Conservation (phyloP, 2,113 vertebrate species). For the Eurystomus gularis region DNA sequence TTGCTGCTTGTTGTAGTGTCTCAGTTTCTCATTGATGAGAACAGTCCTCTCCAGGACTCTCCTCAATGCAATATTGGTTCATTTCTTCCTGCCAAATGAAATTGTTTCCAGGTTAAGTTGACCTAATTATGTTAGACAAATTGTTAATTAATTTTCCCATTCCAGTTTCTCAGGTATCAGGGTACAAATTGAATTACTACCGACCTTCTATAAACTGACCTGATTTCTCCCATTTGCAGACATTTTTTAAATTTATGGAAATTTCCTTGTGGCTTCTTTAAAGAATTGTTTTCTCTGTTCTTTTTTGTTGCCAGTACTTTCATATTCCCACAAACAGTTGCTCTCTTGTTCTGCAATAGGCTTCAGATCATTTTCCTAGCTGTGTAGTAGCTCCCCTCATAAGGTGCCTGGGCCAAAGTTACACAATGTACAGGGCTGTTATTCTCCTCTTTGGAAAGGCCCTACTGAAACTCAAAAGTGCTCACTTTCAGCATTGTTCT, state of each 20-base stretch:
- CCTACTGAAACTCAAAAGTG: not conserved
- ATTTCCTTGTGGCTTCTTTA: not conserved
- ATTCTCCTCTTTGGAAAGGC: not conserved
- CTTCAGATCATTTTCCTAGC: conserved; percentile 4
- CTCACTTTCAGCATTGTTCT: not conserved
- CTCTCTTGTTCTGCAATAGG: not conserved
- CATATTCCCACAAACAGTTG: not conserved
- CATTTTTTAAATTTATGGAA: not conserved
- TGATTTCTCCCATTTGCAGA: not conserved
- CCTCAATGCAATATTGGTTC: not conserved
- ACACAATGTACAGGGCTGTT: not conserved
- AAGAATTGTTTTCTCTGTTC: not conserved
- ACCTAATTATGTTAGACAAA: not conserved
- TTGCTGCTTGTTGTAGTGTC: not conserved
- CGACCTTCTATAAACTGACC: not conserved
- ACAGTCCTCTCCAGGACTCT: not conserved
- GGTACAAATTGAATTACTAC: not conserved
- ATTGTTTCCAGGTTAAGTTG: not conserved
- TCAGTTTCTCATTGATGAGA: not conserved
- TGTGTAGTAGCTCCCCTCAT: not conserved
- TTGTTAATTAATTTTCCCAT: not conserved
- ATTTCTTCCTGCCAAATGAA: not conserved
- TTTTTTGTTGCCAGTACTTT: not conserved
- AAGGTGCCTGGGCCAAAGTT: not conserved
- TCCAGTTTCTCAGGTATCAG: not conserved